Base-by-base conservation (phyloP, 2,888 invertebrate genomes). In the Leptothorax acervorum region DNA sequence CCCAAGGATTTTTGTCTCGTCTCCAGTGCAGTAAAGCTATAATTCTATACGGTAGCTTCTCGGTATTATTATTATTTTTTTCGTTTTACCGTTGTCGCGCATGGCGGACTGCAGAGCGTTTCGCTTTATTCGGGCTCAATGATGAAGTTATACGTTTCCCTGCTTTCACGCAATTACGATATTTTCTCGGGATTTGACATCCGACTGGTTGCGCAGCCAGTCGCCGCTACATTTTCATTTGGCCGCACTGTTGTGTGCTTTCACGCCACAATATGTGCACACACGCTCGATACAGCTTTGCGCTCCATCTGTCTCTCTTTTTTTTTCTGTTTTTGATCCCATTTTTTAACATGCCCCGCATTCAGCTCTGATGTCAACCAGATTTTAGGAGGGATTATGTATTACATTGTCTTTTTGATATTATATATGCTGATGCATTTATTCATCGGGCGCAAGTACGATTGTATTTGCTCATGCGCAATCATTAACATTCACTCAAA, bases 141-240 rank as follows among this genome's bases (percentile, higher is more conserved):
- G 88, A 87, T 84, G 86, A 87, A 87, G 87, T 87, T 84, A 88
- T 81, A 85, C 68, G 84, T 84, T 90, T 82, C 51, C 78, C 81
- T 84, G 85, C 88, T 90, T 86, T 89, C 78, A 81, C 74, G 86
- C 85, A 84, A 91, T 90, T 88, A 78, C 88, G 63, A 86, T 90
- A 88, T 89, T 90, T 91, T 87, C 71, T 82, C 35, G 75, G 83
- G 74, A 87, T 91, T 89, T 84, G 82, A 86, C 85, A 79, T 76
- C 65, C 83, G 78, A 68, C 78, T 68, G 84, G 83, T 66, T 65
- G 73, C 71, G 55, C 84, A 71, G 85, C 82, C 85, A 65, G 82
- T 86, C 85, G 85, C 73, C 84, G 87, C 86, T 90, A 87, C 89
- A 90, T 92, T 91, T 91, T 90, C 89, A 92, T 91, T 91, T 90